Conservation (phyloP, 1,140 invertebrate genomes). For the Halyomorpha halys region DNA sequence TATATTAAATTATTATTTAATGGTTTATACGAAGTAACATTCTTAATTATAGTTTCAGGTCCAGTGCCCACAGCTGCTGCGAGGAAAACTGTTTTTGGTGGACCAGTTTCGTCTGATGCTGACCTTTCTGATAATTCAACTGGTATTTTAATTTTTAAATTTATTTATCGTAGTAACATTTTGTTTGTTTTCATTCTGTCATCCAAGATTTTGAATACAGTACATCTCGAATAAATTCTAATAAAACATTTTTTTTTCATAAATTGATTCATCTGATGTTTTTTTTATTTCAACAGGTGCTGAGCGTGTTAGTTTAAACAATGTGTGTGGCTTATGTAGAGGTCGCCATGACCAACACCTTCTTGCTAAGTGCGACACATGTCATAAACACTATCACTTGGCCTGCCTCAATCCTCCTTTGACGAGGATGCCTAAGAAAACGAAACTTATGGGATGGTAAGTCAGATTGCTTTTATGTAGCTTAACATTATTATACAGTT, state of each 20-base stretch:
- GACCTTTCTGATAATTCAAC: slow-evolving; percentile 46
- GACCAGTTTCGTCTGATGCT: neutral
- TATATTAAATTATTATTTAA: no score
- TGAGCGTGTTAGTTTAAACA: slow-evolving; percentile 30
- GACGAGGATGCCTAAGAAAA: slow-evolving; percentile 86
- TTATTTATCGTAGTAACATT: neutral
- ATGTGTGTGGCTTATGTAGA: slow-evolving; percentile 75
- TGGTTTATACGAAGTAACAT: no score
- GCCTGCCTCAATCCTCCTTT: slow-evolving; percentile 86
- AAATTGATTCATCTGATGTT: no score
- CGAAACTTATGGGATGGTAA: slow-evolving; percentile 84
- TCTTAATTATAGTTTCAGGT: slow-evolving; percentile 31
- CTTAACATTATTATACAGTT: no score
- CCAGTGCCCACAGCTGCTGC: slow-evolving; percentile 65
- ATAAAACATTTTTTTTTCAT: no score
- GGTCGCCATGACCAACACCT: slow-evolving; percentile 73
- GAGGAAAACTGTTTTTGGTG: slow-evolving; percentile 66
- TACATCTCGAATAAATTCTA: no score
- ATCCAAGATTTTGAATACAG: no score
- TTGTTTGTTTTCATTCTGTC: no score
- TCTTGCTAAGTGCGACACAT: slow-evolving; percentile 88
- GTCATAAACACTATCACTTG: slow-evolving; percentile 84
- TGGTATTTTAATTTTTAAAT: slow-evolving; percentile 15
- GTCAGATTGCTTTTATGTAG: slow-evolving; percentile 11
- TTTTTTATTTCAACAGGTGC: slow-evolving; percentile 18